Conservation (phyloP, 1,140 invertebrate genomes). For the Cherax quadricarinatus region DNA sequence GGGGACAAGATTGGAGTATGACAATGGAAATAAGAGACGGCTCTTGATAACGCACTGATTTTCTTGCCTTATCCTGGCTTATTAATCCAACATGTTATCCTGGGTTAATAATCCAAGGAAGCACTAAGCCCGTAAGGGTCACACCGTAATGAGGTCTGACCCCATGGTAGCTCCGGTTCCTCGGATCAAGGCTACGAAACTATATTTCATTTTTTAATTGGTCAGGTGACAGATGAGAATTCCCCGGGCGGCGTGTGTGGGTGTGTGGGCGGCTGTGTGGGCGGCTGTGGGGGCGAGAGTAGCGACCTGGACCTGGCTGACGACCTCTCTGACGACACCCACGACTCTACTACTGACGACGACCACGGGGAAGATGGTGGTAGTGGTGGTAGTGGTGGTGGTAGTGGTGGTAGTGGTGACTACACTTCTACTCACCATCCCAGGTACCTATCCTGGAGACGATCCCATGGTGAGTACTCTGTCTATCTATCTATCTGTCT, state of each 20-base stretch:
- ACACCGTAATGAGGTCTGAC: too few relatives aligned
- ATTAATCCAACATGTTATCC: too few relatives aligned
- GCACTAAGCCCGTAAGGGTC: too few relatives aligned
- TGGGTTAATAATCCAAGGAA: too few relatives aligned
- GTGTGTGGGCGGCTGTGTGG: constrained; percentile 37
- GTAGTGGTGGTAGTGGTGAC: not conserved
- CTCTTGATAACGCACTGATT: too few relatives aligned
- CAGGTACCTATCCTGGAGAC: constrained; percentile 46
- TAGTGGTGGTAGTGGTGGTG: too few relatives aligned
- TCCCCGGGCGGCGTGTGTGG: constrained; percentile 48
- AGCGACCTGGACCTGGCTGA: constrained; percentile 62
- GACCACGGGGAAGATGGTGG: constrained; percentile 52
- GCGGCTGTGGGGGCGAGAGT: constrained; percentile 63
- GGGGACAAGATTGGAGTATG: too few relatives aligned
- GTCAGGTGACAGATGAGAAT: constrained; percentile 52
- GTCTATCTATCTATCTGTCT: not conserved
- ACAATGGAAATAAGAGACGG: too few relatives aligned
- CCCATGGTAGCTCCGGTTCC: too few relatives aligned
- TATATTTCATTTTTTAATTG: not conserved
- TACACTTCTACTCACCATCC: not conserved
- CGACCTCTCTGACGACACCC: constrained; percentile 62
- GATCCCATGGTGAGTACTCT: constrained; percentile 30
- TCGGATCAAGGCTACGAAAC: too few relatives aligned
- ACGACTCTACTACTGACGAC: constrained; percentile 52
- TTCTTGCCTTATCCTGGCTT: too few relatives aligned